Conservation (phyloP, 2,113 vertebrate genomes). For the Dolichallabes microphthalmus region DNA sequence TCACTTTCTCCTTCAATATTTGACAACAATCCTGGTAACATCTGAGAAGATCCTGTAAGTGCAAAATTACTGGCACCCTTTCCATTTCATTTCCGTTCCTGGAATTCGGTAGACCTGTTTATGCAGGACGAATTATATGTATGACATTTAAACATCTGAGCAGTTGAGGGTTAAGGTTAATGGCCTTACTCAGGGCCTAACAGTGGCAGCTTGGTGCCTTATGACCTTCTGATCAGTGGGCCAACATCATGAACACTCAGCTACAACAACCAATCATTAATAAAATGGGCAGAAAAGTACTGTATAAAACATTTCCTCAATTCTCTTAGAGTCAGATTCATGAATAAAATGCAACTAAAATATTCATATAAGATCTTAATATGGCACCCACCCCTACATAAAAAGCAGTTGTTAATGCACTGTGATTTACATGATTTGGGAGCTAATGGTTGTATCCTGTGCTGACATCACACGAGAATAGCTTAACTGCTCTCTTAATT, state of each 20-base stretch:
- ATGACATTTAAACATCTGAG: too few species aligned
- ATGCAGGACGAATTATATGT: too few species aligned
- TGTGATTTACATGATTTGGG: too few species aligned
- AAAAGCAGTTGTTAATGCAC: neutral
- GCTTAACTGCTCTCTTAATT: neutral
- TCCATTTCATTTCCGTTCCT: neutral
- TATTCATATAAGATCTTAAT: neutral
- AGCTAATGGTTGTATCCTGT: neutral
- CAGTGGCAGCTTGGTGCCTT: too few species aligned
- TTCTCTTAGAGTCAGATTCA: neutral
- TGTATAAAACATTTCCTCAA: neutral
- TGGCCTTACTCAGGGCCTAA: too few species aligned
- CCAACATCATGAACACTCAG: too few species aligned
- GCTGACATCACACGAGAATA: neutral
- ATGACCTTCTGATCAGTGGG: too few species aligned
- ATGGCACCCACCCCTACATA: neutral
- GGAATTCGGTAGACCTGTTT: too few species aligned
- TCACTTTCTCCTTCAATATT: slow-evolving; percentile 28
- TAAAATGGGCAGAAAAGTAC: neutral
- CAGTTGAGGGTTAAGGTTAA: too few species aligned
- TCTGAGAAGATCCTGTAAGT: slow-evolving; percentile 58
- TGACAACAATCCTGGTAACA: slow-evolving; percentile 54
- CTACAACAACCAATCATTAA: too few species aligned
- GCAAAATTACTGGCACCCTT: slow-evolving; percentile 33
- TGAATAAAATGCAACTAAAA: neutral